Base-by-base conservation (phyloP, 2,797 vertebrate genomes). In the Chelon labrosus region DNA sequence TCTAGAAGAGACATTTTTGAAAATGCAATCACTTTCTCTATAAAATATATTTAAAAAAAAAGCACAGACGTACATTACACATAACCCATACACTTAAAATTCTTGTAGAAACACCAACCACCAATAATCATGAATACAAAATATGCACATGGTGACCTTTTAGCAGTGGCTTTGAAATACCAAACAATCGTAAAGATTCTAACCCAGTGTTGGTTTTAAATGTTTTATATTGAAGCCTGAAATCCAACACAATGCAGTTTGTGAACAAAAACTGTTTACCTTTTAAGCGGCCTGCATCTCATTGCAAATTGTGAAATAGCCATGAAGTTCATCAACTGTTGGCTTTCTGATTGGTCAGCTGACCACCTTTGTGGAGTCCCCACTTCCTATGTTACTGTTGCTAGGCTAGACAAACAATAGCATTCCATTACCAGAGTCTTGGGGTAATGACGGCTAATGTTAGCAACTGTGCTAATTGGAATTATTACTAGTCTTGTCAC, bases 1-100 rank as follows among this genome's bases (percentile, higher is more conserved):
- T 80, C 22, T 42, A 75, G 55, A 50, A 60, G 49, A 64, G 57
- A 63, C 62, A 75, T 51, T 54, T 71, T 62, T 75, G n/a, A 79
- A 72, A 52, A 70, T 19, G 13, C 46, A 5, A 60, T 67, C 47
- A 75, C 27, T 60, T 75, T 57, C 38, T 67, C 37, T 59, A 22
- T 22, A 22, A 22, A 22, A 2, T 17, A 55, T 22, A 31, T 27
- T n/a, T n/a, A 22, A 22, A 61, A 31, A 52, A 70, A 72, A 65
- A 22, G 27, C 73, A 73, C 0, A 49, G 61, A 25, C 62, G 80
- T 9, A 68, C 66, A 64, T 46, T 46, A 56, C 64, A 78, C 61
- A 70, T 55, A 41, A 44, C 31, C 31, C 31, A 31, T 31, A 31
- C 31, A 31, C 31, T 5, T 31, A 39, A 72, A 70, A 41, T 11